phyloP scores from a whole-genome alignment of 2,888 invertebrate species.

The Lymantria dispar region DNA sequence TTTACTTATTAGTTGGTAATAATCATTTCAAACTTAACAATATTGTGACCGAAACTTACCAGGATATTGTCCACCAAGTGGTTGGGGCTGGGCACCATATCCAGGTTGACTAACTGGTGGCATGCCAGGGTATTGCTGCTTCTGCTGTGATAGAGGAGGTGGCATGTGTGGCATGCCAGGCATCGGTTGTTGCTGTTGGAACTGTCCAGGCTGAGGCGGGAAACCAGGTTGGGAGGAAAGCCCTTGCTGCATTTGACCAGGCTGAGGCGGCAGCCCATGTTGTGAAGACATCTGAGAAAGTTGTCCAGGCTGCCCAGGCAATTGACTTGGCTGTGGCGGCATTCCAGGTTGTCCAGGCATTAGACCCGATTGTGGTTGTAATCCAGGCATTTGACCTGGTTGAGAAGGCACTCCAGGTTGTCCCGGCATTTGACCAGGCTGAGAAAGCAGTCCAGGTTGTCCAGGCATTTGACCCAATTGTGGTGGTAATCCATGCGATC shows the following conservation, averaged over 20 bases:
- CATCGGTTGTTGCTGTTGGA: conserved; percentile 23
- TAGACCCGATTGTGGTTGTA: neutral
- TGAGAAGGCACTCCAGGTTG: conserved; percentile 18
- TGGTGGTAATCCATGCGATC: conserved; percentile 4
- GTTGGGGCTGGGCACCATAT: conserved; percentile 44
- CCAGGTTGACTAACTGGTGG: conserved; percentile 46
- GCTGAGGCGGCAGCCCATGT: conserved; percentile 15
- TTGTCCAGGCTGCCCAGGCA: conserved; percentile 11
- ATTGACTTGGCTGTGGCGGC: conserved; percentile 12
- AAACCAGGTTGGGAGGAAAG: conserved; percentile 17
- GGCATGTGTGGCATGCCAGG: conserved; percentile 62
- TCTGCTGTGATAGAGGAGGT: conserved; percentile 62
- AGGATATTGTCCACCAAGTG: conserved; percentile 44
- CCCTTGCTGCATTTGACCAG: conserved; percentile 5
- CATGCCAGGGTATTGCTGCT: conserved; percentile 50
- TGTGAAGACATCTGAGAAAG: conserved; percentile 15
- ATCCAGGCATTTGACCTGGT: conserved; percentile 14
- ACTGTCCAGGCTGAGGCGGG: conserved; percentile 34
- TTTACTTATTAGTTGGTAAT: too few relatives aligned
- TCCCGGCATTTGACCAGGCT: conserved; percentile 12
- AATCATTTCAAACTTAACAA: too few relatives aligned
- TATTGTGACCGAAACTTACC: conserved; percentile 36
- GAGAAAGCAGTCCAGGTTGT: conserved; percentile 15
- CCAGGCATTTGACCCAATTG: conserved; percentile 13
- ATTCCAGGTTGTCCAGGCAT: conserved; percentile 2